Evolutionary conservation across 1,140 invertebrate species (phyloP).

Genomic region (Thaumetopoea pityocampa): DNA sequence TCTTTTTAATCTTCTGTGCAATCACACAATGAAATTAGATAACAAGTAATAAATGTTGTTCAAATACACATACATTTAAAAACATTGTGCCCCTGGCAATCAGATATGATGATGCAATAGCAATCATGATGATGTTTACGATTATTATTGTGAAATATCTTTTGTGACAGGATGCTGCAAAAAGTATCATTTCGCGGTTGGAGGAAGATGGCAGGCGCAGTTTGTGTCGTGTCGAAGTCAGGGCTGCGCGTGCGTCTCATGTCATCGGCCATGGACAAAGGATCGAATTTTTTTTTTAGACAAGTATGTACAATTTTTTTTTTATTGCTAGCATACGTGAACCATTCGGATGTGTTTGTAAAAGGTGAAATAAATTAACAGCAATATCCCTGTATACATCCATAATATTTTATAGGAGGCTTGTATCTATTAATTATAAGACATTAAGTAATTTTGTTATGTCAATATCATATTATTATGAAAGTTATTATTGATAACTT

Average conservation of each 20-base stretch:
- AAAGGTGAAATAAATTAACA: no score
- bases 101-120: background rate
- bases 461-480: no score
- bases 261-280: slow-evolving; percentile 30
- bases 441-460: no score
- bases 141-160: slow-evolving; percentile 4
- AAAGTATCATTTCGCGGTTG: slow-evolving; percentile 27
- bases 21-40: no score
- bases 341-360: background rate
- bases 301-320: slow-evolving; percentile 35
- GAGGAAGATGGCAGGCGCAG: slow-evolving; percentile 17
- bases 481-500: no score
- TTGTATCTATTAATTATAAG: no score
- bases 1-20: no score
- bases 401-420: no score
- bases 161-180: slow-evolving; percentile 33
- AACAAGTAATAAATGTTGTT: no score
- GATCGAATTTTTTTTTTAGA: slow-evolving; percentile 56
- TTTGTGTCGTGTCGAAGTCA: slow-evolving; percentile 6
- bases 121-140: background rate
- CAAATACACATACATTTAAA: no score
- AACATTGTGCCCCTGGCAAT: background rate
- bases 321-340: background rate
- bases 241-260: slow-evolving; percentile 23
- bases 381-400: no score